Base-by-base conservation (phyloP, 2,888 invertebrate species). In the Melanargia galathea region DNA sequence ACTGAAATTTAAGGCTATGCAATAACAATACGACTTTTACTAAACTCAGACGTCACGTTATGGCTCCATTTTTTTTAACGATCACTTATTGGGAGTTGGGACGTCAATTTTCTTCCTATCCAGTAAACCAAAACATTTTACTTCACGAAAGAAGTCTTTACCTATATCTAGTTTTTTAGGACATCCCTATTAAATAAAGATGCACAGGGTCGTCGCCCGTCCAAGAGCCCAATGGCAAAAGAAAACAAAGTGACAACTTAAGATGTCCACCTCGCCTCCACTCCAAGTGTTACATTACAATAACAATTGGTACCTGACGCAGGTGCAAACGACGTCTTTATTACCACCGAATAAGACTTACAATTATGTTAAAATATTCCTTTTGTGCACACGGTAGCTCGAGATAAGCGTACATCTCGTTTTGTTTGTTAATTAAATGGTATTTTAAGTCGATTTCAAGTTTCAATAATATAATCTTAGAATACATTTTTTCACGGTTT, bases 181-280 rank as follows among this genome's bases (percentile, higher is more conserved):
- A 69, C 83, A 86, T 63, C 86, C 86, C 82, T 86, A 77, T 38
- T 55, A 67, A 66, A 72, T 71, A 75, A 71, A 78, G 68, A 75
- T 73, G 75, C 72, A 73, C 70, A 79, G 79, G 79, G 89, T 90
- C 90, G 82, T 82, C 80, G 88, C 69, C 84, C 90, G 82, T 60
- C 65, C 71, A 74, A 86, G 83, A 79, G 80, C 71, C 79, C 78
- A 79, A 79, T 80, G 83, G 85, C 83, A 85, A 87, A 88, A 87
- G 84, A 90, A 87, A 89, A 87, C 82, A 86, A 82, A 82, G 83
- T 86, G 84, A 87, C 87, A 87, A 83, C 80, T 84, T 81, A 84
- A 89, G 87, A 86, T 84, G 84, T 86, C 86, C 86, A 79, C 79
- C 79, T 83, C 78, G 69, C 74, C 73, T 73, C 71, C 73, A 70